Conservation (phyloP, 1,140 invertebrate species). For the Dysdera silvatica region DNA sequence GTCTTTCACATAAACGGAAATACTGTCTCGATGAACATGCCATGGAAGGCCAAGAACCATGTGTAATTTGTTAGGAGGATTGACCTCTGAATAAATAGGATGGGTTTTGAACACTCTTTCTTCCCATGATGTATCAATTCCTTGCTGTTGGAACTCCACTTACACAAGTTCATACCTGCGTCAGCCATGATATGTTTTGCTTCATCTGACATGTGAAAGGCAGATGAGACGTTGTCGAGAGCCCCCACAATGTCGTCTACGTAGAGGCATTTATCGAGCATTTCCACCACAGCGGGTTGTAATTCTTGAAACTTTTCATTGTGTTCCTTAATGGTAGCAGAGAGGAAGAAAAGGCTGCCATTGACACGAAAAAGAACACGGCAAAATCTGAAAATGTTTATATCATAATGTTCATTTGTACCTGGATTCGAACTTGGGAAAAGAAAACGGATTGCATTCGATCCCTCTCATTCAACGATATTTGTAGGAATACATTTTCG, state of each 20-base stretch:
- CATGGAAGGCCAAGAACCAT: no score
- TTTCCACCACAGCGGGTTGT: no score
- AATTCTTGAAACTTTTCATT: no score
- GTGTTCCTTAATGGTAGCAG: no score
- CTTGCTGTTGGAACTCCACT: conserved; percentile 5
- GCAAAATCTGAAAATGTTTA: background rate
- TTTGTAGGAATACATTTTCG: conserved; percentile 21
- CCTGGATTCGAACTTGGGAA: background rate
- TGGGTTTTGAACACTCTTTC: background rate
- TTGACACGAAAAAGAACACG: no score
- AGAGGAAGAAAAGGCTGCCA: no score
- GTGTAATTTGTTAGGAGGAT: no score
- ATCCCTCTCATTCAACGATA: no score
- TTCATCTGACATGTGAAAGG: background rate
- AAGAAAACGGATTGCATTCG: background rate
- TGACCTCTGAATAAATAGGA: no score
- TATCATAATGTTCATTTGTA: background rate
- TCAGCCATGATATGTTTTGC: background rate
- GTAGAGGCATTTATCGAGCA: no score
- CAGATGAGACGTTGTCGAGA: background rate
- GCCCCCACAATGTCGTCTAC: background rate
- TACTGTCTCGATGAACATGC: no score
- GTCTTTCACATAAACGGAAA: no score
- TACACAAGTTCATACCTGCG: background rate
- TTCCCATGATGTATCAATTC: background rate